These are phyloP conservation scores for Sebastes ruberrimus DNA, from an alignment of 2,797 vertebrate species.

Conservation along the genomic window DNA sequence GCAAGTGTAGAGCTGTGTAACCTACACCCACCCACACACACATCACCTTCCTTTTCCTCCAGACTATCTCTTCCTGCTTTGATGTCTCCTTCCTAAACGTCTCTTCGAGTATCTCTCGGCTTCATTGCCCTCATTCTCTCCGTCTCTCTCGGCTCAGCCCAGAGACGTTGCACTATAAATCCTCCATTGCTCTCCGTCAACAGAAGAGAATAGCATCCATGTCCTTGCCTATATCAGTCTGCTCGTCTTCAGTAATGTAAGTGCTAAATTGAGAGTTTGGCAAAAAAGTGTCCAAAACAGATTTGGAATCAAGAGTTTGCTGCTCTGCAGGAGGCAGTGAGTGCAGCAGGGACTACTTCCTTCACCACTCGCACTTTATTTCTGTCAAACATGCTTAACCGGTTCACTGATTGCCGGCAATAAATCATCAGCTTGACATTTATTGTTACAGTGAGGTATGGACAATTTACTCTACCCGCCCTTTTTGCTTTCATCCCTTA, in stretches of 20 bases:
- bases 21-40: conserved; percentile 10
- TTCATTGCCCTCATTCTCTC: neutral
- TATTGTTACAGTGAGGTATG: conserved; percentile 10
- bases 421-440: conserved; percentile 45
- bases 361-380: neutral
- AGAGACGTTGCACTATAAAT: neutral
- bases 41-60: conserved; percentile 23
- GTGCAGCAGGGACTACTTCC: neutral
- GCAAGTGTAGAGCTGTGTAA: neutral
- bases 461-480: neutral
- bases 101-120: conserved; percentile 4
- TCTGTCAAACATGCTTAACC: conserved; percentile 28
- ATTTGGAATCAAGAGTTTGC: conserved; percentile 2
- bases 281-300: neutral
- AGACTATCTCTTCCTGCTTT: neutral
- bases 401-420: conserved; percentile 26
- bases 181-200: neutral
- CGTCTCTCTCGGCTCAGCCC: neutral
- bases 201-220: neutral
- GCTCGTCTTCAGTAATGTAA: neutral
- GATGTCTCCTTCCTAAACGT: conserved; percentile 2
- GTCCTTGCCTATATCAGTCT: neutral
- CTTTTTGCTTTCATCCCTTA: neutral
- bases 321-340: neutral
- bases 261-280: neutral